Evolutionary conservation across 2,797 vertebrate genomes (phyloP), one percentile per base, ranked within the genome.

Genomic region (Clarias platycephalus): DNA sequence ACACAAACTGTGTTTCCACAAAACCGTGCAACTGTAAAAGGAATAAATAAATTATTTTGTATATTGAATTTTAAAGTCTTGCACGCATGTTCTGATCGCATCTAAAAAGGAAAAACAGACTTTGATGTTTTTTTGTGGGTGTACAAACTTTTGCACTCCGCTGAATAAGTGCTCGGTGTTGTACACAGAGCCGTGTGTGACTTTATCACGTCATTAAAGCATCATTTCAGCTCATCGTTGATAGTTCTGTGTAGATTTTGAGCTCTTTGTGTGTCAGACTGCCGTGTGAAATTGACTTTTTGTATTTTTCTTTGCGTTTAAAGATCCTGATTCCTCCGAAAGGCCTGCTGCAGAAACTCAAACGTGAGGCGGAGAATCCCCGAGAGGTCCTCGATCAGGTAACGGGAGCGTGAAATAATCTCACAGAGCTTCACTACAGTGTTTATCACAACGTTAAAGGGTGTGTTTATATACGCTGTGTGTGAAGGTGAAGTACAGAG

Each of bases 311-410:
- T 88, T 57, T 76, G 77, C 83, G 0, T 75, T 28, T 68, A 82
- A 92, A 99, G 98, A 98, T 99, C 91, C 89, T 99, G 89, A 99
- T 99, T 86, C 98, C 98, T 15, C 98, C 98, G 0, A 99, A 99
- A 92, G 98, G 97, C 62, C 94, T 99, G 12, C 93, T 99, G 85
- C 83, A 90, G 85, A 99, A 99, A 89, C 94, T 99, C 82, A 99
- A 99, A 93, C 97, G 93, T 84, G 98, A 99, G 84, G 96, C 97
- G 0, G 98, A 99, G 91, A 98, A 99, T 90, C 96, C 97, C 67
- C 95, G 96, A 88, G 98, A 99, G 85, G 98, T 99, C 85, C 93
- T 99, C 86, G 98, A 99, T 90, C 98, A 99, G 98, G 98, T 99
- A 95, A 55, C 55, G 10, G 8, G 4, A 55, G 34, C 0, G 55